These are phyloP conservation scores for Gobio gobio DNA, from an alignment of 2,113 vertebrate genomes.

Conservation along the genomic window DNA sequence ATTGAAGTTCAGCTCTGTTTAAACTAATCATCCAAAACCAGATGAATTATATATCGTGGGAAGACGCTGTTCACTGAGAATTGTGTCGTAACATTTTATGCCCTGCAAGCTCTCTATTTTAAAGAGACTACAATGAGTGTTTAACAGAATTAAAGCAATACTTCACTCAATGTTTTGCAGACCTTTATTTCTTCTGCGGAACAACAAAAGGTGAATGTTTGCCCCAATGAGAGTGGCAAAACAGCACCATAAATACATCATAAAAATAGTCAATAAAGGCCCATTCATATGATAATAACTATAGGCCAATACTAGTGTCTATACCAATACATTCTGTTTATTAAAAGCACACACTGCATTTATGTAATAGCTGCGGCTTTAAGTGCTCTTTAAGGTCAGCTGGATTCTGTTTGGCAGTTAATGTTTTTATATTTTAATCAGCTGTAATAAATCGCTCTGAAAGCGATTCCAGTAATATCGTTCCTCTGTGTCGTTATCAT, in stretches of 20 bases:
- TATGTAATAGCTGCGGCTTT: no score
- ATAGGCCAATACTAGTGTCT: no score
- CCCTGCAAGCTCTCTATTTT: neutral
- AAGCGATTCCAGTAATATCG: no score
- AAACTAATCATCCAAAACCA: slow-evolving; percentile 17
- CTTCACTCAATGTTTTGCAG: neutral
- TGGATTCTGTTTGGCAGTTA: no score
- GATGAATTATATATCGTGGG: neutral
- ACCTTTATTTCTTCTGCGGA: neutral
- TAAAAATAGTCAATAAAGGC: neutral
- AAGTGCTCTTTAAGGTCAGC: no score
- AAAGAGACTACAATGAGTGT: neutral
- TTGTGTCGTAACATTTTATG: neutral
- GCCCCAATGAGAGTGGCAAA: neutral
- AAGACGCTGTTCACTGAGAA: neutral
- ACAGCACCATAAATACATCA: neutral
- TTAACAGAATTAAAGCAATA: neutral
- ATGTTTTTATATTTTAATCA: no score
- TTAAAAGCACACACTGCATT: no score
- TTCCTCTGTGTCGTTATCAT: no score
- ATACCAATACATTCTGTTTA: no score
- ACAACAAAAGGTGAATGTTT: neutral
- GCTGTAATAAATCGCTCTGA: no score
- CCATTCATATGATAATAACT: no score
- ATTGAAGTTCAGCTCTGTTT: slow-evolving; percentile 13